Conservation (phyloP, 2,797 vertebrate species). For the Lacerta bilineata region DNA sequence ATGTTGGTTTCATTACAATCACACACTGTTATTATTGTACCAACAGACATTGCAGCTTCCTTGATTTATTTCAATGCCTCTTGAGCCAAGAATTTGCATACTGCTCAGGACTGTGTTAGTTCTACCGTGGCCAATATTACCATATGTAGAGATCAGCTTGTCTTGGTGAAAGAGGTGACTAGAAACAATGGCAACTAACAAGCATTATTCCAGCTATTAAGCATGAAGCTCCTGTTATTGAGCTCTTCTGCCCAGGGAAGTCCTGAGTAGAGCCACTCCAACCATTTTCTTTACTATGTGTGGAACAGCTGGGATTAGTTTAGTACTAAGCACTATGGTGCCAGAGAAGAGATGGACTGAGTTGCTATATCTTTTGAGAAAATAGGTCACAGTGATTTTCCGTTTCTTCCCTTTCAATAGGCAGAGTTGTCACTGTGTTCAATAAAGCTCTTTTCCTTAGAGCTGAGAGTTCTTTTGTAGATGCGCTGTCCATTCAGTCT, state of each 20-base stretch:
- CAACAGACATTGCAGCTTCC: conserved; percentile 75
- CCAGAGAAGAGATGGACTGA: conserved; percentile 19
- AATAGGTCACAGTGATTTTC: neutral
- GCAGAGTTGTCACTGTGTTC: neutral
- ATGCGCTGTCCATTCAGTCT: accelerated
- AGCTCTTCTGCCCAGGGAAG: neutral
- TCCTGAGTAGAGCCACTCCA: conserved; percentile 18
- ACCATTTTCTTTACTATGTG: conserved; percentile 54
- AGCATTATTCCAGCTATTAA: neutral
- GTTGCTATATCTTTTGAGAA: neutral
- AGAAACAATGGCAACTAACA: neutral
- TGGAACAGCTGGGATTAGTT: conserved; percentile 28
- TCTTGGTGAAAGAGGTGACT: neutral
- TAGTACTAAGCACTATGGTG: conserved; percentile 23
- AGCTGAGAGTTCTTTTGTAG: neutral
- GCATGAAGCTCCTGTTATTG: neutral
- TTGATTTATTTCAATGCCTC: conserved; percentile 72
- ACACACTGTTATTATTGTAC: conserved; percentile 77
- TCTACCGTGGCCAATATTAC: conserved; percentile 65
- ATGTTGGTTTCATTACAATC: conserved; percentile 75
- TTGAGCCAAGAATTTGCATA: conserved; percentile 62
- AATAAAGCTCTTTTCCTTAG: neutral
- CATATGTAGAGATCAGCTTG: conserved; percentile 12
- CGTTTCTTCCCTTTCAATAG: neutral
- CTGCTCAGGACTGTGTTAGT: conserved; percentile 57